A percentile compares a stretch with the other conserved stretches of the same genome.
phyloP scores from a whole-genome alignment of 1,140 invertebrate species.

The Bilobella aurantiaca region DNA sequence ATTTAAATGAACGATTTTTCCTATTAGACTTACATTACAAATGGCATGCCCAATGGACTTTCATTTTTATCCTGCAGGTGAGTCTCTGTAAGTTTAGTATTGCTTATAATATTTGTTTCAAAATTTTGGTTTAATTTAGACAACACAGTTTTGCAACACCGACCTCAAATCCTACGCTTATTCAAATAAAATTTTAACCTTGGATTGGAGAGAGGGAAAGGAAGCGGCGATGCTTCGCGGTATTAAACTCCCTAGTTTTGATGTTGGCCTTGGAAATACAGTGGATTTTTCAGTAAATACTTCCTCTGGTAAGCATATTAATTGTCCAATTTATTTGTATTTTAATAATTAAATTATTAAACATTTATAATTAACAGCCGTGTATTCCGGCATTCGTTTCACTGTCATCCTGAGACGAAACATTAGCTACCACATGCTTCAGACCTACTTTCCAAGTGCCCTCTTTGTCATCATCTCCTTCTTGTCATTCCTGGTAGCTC shows the following conservation, averaged over 20 bases:
- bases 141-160: constrained; percentile 3
- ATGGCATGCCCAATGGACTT: constrained; percentile 6
- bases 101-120: not conserved
- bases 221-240: constrained; percentile 4
- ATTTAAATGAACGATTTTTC: not conserved
- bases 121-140: not conserved
- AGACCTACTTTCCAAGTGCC: constrained; percentile 52
- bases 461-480: constrained; percentile 55
- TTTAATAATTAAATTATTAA: not conserved
- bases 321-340: not conserved
- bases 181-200: constrained; percentile 14
- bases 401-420: constrained; percentile 47
- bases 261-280: constrained; percentile 21
- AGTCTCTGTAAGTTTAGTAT: not conserved
- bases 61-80: constrained; percentile 4
- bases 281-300: constrained; percentile 19
- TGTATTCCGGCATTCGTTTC: constrained; percentile 21
- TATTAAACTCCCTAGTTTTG: constrained; percentile 21
- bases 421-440: constrained; percentile 48
- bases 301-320: constrained; percentile 15
- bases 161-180: constrained; percentile 18
- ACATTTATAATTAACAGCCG: not conserved
- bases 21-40: not conserved
- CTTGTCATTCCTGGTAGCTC: constrained; percentile 54
- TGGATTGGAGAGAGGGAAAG: constrained; percentile 21